phyloP scores from a whole-genome alignment of 2,888 invertebrate genomes.

The Trichogramma dendrolimi region DNA sequence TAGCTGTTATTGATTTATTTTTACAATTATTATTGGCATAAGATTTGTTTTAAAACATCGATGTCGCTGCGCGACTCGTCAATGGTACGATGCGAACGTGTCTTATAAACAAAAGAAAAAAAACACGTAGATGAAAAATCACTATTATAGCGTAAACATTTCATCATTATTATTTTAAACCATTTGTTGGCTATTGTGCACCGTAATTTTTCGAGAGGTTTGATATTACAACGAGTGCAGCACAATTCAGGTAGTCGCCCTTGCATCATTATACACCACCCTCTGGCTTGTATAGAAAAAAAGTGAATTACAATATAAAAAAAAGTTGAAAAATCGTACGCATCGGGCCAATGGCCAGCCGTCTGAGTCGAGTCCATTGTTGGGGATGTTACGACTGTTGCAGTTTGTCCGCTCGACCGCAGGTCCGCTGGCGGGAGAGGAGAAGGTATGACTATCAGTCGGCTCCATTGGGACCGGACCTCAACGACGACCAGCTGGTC shows the following conservation, averaged over 20 bases:
- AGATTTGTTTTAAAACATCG: slow-evolving; percentile 13
- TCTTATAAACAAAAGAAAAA: not conserved
- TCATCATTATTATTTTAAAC: too few relatives aligned
- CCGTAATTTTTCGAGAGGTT: too few relatives aligned
- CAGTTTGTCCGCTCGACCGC: slow-evolving; percentile 77
- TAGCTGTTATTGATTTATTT: not conserved
- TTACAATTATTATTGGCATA: slow-evolving; percentile 6
- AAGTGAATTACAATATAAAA: slow-evolving; percentile 3
- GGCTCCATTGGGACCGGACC: slow-evolving; percentile 45
- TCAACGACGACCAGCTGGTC: slow-evolving; percentile 37
- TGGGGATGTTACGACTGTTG: slow-evolving; percentile 50
- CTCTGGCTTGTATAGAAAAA: not conserved
- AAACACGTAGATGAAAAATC: too few relatives aligned
- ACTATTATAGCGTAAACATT: too few relatives aligned
- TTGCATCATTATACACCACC: too few relatives aligned
- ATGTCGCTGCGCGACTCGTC: slow-evolving; percentile 36
- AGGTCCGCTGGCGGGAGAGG: slow-evolving; percentile 67
- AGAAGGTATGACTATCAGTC: slow-evolving; percentile 74
- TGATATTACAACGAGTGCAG: too few relatives aligned
- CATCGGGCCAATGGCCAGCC: slow-evolving; percentile 46
- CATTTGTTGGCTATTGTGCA: too few relatives aligned
- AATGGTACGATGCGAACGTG: slow-evolving; percentile 48
- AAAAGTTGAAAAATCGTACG: slow-evolving; percentile 34
- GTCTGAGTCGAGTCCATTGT: slow-evolving; percentile 48
- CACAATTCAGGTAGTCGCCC: too few relatives aligned